Evolutionary conservation across 2,113 vertebrate species (phyloP).

Genomic region (Columba janthina): DNA sequence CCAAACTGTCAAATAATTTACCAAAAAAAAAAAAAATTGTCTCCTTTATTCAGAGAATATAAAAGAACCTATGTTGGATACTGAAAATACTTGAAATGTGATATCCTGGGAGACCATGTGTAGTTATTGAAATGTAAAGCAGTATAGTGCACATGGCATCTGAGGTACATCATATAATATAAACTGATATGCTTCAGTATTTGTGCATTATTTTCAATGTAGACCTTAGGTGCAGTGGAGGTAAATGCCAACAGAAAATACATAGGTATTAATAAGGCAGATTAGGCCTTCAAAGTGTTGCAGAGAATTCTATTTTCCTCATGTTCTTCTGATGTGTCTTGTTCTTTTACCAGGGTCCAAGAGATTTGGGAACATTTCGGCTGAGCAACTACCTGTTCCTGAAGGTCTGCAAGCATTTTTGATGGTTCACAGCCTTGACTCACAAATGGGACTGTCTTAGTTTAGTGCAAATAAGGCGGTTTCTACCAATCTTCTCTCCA

Average conservation of each 20-base stretch:
- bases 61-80: neutral
- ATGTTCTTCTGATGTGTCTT: accelerated
- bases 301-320: neutral
- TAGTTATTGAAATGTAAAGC: neutral
- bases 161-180: neutral
- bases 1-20: neutral
- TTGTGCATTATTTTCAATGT: neutral
- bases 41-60: neutral
- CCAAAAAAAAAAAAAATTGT: neutral
- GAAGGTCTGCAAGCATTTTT: neutral
- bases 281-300: neutral
- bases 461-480: neutral
- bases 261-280: neutral
- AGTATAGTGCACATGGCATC: neutral
- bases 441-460: neutral
- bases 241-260: neutral
- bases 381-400: neutral
- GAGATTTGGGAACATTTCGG: neutral
- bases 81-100: neutral
- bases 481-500: neutral
- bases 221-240: neutral
- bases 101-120: neutral
- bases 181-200: neutral
- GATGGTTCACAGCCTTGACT: neutral
- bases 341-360: neutral